phyloP scores from a whole-genome alignment of 2,888 invertebrate genomes.

The Chrysomela aeneicollis region DNA sequence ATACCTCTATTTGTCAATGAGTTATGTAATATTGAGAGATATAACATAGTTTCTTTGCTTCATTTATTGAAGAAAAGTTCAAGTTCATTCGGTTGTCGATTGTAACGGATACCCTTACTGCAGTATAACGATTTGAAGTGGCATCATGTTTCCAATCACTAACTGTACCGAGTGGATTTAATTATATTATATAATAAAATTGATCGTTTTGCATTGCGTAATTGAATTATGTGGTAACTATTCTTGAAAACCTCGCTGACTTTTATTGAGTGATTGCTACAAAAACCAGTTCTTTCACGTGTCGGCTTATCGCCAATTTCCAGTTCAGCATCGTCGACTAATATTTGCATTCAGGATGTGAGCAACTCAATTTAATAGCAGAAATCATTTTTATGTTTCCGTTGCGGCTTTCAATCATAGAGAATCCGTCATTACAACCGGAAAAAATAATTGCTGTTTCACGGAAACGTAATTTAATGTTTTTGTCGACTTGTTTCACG shows the following conservation, averaged over 20 bases:
- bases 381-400: too few species aligned
- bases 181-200: background rate
- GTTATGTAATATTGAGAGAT: too few species aligned
- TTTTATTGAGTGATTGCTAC: background rate
- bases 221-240: background rate
- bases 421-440: background rate
- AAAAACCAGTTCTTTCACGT: conserved; percentile 31
- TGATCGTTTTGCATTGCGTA: conserved; percentile 2
- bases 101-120: conserved; percentile 1
- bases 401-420: background rate
- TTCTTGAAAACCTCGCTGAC: background rate
- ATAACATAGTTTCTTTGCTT: background rate
- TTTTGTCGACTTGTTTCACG: too few species aligned
- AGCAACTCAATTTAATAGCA: too few species aligned
- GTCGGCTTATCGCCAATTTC: too few species aligned
- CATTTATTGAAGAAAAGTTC: background rate
- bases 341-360: too few species aligned
- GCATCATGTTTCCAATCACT: background rate
- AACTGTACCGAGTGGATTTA: background rate
- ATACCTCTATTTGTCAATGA: too few species aligned
- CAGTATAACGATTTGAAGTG: background rate
- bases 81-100: background rate
- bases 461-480: too few species aligned
- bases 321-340: too few species aligned
- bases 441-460: too few species aligned